phyloP scores from a whole-genome alignment of 2,888 invertebrate species.

The Brachyopa scutellaris region DNA sequence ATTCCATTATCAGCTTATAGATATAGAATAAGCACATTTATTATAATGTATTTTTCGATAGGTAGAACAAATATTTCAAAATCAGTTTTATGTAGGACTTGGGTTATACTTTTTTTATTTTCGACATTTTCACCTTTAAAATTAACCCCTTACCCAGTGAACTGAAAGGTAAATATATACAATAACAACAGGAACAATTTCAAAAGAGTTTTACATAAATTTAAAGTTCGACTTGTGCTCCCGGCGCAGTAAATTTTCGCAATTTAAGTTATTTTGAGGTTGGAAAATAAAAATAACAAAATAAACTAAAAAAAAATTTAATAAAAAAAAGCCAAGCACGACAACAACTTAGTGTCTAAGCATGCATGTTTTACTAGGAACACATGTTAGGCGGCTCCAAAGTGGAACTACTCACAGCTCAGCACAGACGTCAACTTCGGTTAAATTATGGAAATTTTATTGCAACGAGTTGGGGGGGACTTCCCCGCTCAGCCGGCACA shows the following conservation, averaged over 20 bases:
- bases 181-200: conserved; percentile 3
- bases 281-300: conserved; percentile 21
- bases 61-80: too few relatives aligned
- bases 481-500: conserved; percentile 3
- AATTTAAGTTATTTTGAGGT: conserved; percentile 60
- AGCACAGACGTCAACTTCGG: conserved; percentile 55
- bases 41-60: too few relatives aligned
- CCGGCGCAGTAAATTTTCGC: conserved; percentile 65
- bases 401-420: conserved; percentile 55
- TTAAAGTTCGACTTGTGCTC: conserved; percentile 63
- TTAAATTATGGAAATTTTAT: conserved; percentile 69
- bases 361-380: conserved; percentile 52
- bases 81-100: too few relatives aligned
- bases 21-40: background rate
- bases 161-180: background rate
- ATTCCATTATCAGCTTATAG: conserved; percentile 33
- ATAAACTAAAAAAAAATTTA: conserved; percentile 6
- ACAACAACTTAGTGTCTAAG: conserved; percentile 51
- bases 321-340: conserved; percentile 45
- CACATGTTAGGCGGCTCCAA: conserved; percentile 65
- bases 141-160: conserved; percentile 29
- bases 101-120: too few relatives aligned
- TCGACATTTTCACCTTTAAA: conserved; percentile 41
- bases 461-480: conserved; percentile 26
- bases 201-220: conserved; percentile 63